Conservation (phyloP, 2,888 invertebrate genomes). For the Limnephilus rhombicus region DNA sequence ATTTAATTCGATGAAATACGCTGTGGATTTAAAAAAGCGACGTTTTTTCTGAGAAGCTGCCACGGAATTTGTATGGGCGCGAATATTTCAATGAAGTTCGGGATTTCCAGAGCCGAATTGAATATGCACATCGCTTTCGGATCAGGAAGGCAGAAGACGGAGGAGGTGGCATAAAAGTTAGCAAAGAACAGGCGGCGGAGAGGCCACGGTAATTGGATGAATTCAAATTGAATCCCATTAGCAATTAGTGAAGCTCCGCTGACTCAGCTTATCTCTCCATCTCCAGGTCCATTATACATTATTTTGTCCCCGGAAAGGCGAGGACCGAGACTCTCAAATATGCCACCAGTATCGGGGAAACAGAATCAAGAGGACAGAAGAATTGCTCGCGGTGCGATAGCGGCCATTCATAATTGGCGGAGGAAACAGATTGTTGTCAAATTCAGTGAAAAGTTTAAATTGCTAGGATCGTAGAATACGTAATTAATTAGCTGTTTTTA, state of each 20-base stretch:
- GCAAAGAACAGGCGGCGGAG: conserved; percentile 47
- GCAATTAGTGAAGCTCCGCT: conserved; percentile 65
- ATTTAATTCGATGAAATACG: background rate
- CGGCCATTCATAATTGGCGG: background rate
- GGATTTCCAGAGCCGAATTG: background rate
- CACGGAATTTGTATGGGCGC: background rate
- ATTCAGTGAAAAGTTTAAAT: background rate
- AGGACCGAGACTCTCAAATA: background rate
- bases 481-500: background rate
- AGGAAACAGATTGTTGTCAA: background rate
- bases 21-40: background rate
- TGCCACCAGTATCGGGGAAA: conserved; percentile 23
- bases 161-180: conserved; percentile 58
- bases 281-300: conserved; percentile 63
- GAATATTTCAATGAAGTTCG: background rate
- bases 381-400: conserved; percentile 21
- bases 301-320: conserved; percentile 53
- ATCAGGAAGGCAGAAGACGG: conserved; percentile 36
- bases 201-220: conserved; percentile 64
- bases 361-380: conserved; percentile 18
- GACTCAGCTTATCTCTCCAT: conserved; percentile 64
- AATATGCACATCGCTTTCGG: conserved; percentile 28
- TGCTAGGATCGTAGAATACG: background rate
- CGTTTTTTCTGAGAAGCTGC: background rate
- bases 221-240: conserved; percentile 65